phyloP scores from a whole-genome alignment of 2,888 invertebrate genomes.

The Cacoxenus indagator region DNA sequence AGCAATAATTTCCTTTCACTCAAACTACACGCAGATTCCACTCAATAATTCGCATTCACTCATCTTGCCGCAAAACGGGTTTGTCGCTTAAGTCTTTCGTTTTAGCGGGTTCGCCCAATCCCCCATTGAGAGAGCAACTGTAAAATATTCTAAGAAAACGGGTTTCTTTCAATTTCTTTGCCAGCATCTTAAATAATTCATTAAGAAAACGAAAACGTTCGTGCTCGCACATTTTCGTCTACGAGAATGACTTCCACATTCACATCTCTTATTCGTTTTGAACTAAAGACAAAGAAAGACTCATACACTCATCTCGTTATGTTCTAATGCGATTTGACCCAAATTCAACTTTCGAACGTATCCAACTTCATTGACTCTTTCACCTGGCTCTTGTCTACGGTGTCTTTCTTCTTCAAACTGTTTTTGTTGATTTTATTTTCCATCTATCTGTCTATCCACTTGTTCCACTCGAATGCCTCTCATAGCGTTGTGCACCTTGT shows the following conservation, averaged over 20 bases:
- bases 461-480: neutral
- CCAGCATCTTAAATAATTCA: neutral
- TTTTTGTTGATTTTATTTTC: neutral
- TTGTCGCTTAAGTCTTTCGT: slow-evolving; percentile 63
- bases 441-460: neutral
- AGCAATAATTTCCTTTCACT: neutral
- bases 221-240: neutral
- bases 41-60: slow-evolving; percentile 27
- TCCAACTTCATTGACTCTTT: slow-evolving; percentile 40
- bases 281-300: neutral
- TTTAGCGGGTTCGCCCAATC: slow-evolving; percentile 42
- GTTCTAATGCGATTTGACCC: slow-evolving; percentile 43
- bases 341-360: slow-evolving; percentile 37
- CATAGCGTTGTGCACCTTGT: slow-evolving; percentile 49
- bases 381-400: slow-evolving; percentile 26
- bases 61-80: slow-evolving; percentile 43
- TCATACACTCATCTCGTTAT: neutral
- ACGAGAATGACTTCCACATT: no score
- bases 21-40: neutral
- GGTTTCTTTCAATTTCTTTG: neutral
- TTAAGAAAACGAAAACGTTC: neutral
- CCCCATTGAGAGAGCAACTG: no score
- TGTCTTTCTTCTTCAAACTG: neutral
- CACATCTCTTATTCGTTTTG: slow-evolving; percentile 1
- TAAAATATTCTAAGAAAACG: neutral